Percentiles rank a stretch among this genome's conserved stretches.
These are phyloP conservation scores for Caenorhabditis elegans DNA, from an alignment of 1,140 invertebrate genomes.

Conservation along the genomic window WBcel235 BX284605.5:6732501-6733000, in stretches of 20 bases:
- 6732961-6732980: neutral
- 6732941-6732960: neutral
- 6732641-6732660: too few relatives aligned
- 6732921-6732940: neutral
- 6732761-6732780: neutral
- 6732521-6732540: too few relatives aligned
- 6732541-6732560: too few relatives aligned
- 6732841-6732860: conserved; percentile 5
- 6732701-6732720: conserved; percentile 41
- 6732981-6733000: neutral
- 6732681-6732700: conserved; percentile 45
- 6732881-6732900: neutral
- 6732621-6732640: too few relatives aligned
- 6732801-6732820: too few relatives aligned
- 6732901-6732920: neutral
- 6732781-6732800: too few relatives aligned
- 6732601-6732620: too few relatives aligned
- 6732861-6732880: neutral
- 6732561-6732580: too few relatives aligned
- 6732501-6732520: too few relatives aligned
- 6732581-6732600: too few relatives aligned
- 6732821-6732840: neutral
- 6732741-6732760: conserved; percentile 9
- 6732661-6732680: conserved; percentile 37
- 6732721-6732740: neutral